Percentiles rank a stretch among this genome's conserved stretches.
These are phyloP conservation scores for Boloria euphrosyne DNA, from an alignment of 2,888 invertebrate species.

Conservation along the genomic window DNA sequence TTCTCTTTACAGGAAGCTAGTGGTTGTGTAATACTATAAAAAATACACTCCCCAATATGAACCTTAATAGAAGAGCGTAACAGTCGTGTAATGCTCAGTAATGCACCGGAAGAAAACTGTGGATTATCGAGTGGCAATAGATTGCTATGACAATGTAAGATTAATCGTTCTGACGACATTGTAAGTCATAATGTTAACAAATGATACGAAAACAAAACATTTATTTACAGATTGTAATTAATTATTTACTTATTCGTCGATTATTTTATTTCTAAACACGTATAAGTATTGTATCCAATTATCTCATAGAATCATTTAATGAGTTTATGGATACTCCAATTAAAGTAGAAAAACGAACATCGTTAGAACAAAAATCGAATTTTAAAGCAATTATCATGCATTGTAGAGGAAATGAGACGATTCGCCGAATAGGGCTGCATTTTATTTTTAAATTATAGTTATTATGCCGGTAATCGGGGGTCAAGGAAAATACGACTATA, in stretches of 20 bases:
- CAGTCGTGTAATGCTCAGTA: constrained; percentile 2
- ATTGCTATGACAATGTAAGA: neutral
- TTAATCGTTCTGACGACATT: neutral
- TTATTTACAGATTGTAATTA: too few relatives aligned
- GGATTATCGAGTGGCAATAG: neutral
- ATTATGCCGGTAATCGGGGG: constrained; percentile 58
- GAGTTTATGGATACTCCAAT: neutral
- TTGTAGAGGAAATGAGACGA: constrained; percentile 57
- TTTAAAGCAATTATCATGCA: constrained; percentile 46
- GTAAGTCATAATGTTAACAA: too few relatives aligned
- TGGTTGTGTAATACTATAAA: constrained; percentile 67
- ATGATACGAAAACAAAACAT: too few relatives aligned
- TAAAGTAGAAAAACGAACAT: neutral
- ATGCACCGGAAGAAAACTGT: constrained; percentile 21
- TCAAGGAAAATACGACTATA: constrained; percentile 50
- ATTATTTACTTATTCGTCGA: too few relatives aligned
- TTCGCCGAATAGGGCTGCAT: constrained; percentile 58
- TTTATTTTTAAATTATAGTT: constrained; percentile 65
- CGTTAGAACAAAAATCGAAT: constrained; percentile 29
- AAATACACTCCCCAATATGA: constrained; percentile 47
- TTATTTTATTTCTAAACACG: too few relatives aligned
- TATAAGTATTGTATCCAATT: too few relatives aligned
- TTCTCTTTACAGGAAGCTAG: constrained; percentile 75
- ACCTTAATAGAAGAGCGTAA: constrained; percentile 40
- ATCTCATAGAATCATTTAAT: neutral